phyloP scores from a whole-genome alignment of 2,113 vertebrate species.

The Peromyscus leucopus region DNA sequence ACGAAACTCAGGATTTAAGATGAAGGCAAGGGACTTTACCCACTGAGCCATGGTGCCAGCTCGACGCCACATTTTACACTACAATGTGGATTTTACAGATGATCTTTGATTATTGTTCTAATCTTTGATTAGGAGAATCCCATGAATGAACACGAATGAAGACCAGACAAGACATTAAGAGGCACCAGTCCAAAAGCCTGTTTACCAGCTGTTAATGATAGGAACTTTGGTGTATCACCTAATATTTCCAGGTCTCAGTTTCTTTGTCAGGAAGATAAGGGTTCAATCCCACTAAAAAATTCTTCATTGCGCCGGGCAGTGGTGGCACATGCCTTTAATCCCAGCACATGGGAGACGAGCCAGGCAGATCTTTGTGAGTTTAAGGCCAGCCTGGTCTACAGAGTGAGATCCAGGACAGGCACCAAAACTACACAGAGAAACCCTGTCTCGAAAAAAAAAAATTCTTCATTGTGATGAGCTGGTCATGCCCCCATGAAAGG shows the following conservation, averaged over 20 bases:
- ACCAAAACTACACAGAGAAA: no score
- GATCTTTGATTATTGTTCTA: not conserved
- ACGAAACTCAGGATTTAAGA: not conserved
- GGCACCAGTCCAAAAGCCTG: not conserved
- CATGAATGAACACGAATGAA: not conserved
- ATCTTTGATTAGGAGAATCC: not conserved
- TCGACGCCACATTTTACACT: not conserved
- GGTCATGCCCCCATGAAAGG: no score
- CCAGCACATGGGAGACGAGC: no score
- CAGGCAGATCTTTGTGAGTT: no score
- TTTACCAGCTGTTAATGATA: not conserved
- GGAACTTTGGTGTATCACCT: not conserved
- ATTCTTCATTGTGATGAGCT: not conserved
- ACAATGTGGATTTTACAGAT: not conserved
- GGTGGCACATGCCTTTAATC: no score
- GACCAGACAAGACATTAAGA: not conserved
- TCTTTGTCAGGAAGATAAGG: not conserved
- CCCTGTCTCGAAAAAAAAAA: no score
- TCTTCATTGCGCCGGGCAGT: no score
- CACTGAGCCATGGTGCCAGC: not conserved
- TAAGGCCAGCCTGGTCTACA: no score
- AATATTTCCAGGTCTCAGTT: not conserved
- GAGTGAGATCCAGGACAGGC: no score
- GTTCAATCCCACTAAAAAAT: not conserved
- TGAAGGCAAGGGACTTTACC: not conserved